Conservation (phyloP, 2,888 invertebrate genomes). For the Cataglyphis rosenhaueri region DNA sequence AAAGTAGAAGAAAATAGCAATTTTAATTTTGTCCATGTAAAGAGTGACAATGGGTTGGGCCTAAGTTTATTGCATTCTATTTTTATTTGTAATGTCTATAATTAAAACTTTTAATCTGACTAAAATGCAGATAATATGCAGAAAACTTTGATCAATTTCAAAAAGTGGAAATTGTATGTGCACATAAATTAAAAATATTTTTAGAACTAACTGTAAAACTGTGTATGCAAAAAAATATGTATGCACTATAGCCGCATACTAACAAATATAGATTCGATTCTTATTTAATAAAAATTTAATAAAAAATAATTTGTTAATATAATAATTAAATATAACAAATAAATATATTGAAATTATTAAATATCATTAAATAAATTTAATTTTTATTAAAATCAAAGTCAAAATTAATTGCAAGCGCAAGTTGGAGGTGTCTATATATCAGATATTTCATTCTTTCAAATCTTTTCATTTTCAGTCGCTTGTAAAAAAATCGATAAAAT, state of each 20-base stretch:
- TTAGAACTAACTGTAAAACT: neutral
- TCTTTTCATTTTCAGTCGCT: neutral
- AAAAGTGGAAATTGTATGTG: neutral
- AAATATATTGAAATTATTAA: too few species aligned
- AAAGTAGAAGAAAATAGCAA: neutral
- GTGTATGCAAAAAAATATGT: slow-evolving; percentile 2
- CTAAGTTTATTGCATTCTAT: slow-evolving; percentile 10
- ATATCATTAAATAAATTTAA: neutral
- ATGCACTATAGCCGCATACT: neutral
- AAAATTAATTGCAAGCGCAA: neutral
- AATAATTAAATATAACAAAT: too few species aligned
- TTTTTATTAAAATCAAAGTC: neutral
- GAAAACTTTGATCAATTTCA: neutral
- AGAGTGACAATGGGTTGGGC: neutral
- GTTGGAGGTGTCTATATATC: neutral
- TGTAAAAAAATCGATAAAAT: neutral
- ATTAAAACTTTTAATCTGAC: neutral
- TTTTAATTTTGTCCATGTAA: neutral
- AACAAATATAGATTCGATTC: neutral
- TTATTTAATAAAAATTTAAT: neutral
- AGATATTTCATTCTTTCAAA: slow-evolving; percentile 11
- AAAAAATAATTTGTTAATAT: neutral
- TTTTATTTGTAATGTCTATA: neutral
- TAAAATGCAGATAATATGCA: neutral
- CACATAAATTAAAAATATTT: neutral